Evolutionary conservation across 2,113 vertebrate species (phyloP), one percentile per base, ranked within the genome.

Genomic region (Columba livia): DNA sequence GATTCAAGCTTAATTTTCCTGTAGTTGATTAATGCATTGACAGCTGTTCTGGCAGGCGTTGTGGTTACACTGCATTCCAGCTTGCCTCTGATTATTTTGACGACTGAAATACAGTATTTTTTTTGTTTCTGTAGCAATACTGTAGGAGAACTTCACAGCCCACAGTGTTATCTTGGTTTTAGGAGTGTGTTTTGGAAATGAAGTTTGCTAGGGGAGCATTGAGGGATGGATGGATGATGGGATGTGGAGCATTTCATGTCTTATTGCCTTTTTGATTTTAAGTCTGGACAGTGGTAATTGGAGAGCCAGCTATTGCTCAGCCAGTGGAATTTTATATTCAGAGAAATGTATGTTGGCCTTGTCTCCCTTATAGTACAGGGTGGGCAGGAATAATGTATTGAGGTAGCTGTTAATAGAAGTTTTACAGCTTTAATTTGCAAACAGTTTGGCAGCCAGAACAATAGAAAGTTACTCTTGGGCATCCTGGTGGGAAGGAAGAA

Each of bases 61-160:
- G 82, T 69, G n/a, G 84, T 88, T 85, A 34, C 88, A 86, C 75
- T 80, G 73, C 77, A 86, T 95, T 93, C 79, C 73, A 75, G 79
- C 44, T 4, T 88, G 73, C 20, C 29, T 79, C 74, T 67, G 67
- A 71, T 56, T 38, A 62, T 66, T 64, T 53, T 74, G 84, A 50
- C 4, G 14, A 54, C 66, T 54, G 66, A 38, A 83, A 82, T 53
- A 42, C 62, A 86, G 75, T 56, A 23, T 17, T 42, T 17, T 38
- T 38, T 11, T 42, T 78, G 19, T 81, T 92, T 61, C 64, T 70
- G 29, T 57, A 54, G 77, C n/a, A 56, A 26, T 79, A 28, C 12
- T 53, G 14, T 9, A 58, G 20, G 61, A 71, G n/a, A 72, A 24
- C 24, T 69, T 72, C 29, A 13, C 29, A 36, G 16, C 32, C 6